phyloP scores from a whole-genome alignment of 2,113 vertebrate genomes.

The Centropus unirufus region DNA sequence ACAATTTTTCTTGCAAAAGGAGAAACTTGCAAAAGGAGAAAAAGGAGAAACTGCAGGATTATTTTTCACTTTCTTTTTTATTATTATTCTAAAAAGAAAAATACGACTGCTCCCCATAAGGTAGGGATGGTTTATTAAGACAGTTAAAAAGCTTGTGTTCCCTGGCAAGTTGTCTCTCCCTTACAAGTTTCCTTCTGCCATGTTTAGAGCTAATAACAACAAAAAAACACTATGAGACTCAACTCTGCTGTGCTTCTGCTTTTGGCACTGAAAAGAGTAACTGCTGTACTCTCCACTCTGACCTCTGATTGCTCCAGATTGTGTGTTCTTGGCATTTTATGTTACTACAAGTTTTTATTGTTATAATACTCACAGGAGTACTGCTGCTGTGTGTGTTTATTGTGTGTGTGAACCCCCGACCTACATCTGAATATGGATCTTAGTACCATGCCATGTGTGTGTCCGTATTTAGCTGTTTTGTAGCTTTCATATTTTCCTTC shows the following conservation, averaged over 20 bases:
- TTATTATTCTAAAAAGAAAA: neutral
- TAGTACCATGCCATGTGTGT: neutral
- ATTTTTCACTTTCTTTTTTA: neutral
- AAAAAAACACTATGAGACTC: neutral
- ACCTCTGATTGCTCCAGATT: neutral
- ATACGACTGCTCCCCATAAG: no score
- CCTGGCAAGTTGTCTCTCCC: neutral
- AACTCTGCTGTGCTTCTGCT: neutral
- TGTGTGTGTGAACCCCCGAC: neutral
- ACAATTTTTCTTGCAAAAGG: neutral
- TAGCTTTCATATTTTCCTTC: neutral
- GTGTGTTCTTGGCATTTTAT: neutral
- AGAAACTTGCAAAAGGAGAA: no score
- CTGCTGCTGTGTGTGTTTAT: neutral
- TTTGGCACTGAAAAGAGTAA: neutral
- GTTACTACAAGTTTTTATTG: neutral
- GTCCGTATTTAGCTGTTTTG: neutral
- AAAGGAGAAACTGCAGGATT: neutral
- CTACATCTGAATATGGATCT: neutral
- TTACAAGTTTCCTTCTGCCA: neutral
- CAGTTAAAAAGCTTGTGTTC: neutral
- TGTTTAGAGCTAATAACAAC: neutral
- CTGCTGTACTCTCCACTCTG: neutral
- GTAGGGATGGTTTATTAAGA: neutral
- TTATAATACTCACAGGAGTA: neutral